Evolutionary conservation across 2,888 invertebrate genomes (phyloP).

Genomic region (Oscheius onirici): DNA sequence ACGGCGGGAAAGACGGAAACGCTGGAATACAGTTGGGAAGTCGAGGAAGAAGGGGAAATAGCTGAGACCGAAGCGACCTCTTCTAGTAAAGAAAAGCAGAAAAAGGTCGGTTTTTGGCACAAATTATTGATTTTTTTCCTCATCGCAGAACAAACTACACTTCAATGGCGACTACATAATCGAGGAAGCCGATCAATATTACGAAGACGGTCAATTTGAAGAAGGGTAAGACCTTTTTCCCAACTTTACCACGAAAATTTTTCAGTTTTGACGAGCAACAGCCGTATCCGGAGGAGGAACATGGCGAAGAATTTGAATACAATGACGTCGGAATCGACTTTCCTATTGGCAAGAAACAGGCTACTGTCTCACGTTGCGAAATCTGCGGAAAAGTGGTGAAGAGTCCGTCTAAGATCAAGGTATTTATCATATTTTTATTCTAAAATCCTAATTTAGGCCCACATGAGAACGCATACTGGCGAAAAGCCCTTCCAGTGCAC

Average conservation of each 20-base stretch:
- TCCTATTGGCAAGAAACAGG: conserved; percentile 23
- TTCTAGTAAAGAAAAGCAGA: background rate
- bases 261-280: background rate
- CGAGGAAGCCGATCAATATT: background rate
- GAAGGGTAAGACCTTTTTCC: conserved; percentile 6
- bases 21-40: no score
- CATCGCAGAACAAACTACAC: background rate
- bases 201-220: background rate
- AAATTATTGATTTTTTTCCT: background rate
- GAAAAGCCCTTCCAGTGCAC: conserved; percentile 60
- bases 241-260: background rate
- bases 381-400: conserved; percentile 54
- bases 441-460: conserved; percentile 45
- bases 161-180: background rate
- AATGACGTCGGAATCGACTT: background rate
- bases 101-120: background rate
- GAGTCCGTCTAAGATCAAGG: conserved; percentile 59
- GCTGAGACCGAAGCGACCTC: background rate
- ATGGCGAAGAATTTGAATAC: background rate
- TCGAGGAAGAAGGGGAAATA: no score
- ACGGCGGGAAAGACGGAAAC: no score
- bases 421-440: conserved; percentile 6
- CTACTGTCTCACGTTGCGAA: conserved; percentile 47
- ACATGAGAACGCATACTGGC: conserved; percentile 65
- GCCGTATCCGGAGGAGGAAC: background rate